Percentiles rank a stretch among this genome's conserved stretches.
These are phyloP conservation scores for Lepidonotus clava DNA, from an alignment of 2,888 invertebrate genomes.

Conservation along the genomic window DNA sequence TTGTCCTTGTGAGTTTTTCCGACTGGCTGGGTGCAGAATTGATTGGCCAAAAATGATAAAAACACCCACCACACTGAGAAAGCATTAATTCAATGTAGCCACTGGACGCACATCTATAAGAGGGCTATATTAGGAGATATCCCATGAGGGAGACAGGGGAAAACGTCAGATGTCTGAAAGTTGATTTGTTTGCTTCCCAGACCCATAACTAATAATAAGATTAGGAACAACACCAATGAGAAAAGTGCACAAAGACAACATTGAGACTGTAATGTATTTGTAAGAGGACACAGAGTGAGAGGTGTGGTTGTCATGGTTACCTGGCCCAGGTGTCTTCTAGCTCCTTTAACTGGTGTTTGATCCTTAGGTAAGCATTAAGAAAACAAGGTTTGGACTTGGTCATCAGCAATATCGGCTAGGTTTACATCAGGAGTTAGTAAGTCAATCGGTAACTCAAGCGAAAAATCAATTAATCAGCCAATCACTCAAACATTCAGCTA, in stretches of 20 bases:
- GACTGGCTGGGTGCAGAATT: too few relatives aligned
- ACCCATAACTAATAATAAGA: background rate
- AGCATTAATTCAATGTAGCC: too few relatives aligned
- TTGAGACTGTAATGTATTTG: background rate
- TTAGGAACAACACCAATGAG: background rate
- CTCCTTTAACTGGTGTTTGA: slow-evolving; percentile 61
- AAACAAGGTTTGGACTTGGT: slow-evolving; percentile 25
- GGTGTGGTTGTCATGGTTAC: too few relatives aligned
- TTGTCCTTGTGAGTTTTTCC: too few relatives aligned
- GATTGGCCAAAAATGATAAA: too few relatives aligned
- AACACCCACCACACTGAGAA: too few relatives aligned
- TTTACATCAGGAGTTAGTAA: slow-evolving; percentile 5
- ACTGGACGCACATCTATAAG: too few relatives aligned
- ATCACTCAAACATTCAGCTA: background rate
- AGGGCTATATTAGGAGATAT: too few relatives aligned
- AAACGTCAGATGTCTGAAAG: background rate
- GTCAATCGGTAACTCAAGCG: background rate
- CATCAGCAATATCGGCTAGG: background rate
- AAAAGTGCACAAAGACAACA: background rate
- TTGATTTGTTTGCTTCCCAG: background rate
- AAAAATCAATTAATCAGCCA: background rate
- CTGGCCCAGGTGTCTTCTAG: slow-evolving; percentile 63
- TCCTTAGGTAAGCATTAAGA: slow-evolving; percentile 58
- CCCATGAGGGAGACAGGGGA: background rate
- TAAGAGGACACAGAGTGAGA: too few relatives aligned